Base-by-base conservation (phyloP, 2,113 vertebrate species). In the Plotosus lineatus region DNA sequence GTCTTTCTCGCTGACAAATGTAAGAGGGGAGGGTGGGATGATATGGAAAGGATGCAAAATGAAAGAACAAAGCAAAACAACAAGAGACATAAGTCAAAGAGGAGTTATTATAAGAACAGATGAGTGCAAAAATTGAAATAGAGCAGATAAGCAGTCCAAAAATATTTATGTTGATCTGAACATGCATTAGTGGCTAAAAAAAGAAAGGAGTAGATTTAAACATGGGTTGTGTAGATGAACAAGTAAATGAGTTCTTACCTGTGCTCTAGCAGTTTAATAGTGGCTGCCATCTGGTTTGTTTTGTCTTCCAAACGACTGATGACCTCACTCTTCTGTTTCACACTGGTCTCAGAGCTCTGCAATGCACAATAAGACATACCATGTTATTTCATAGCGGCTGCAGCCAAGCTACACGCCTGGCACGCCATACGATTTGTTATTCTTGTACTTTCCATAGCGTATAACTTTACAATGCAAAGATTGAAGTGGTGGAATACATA, bases 301-400 rank as follows among this genome's bases (percentile, higher is more conserved):
- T 99, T 99, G 78, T 99, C 97, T 89, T 99, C 98, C 90, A 99
- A 91, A 78, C 96, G 96, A 88, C 91, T 89, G 83, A 98, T 96
- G 81, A 95, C 85, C 78, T 99, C 98, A 74, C 89, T 95, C 93
- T 98, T 99, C 91, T 99, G 98, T 92, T 97, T 98, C 26, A 92
- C 93, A 86, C 94, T 92, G 86, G 93, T 89, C 71, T 99, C 97
- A 46, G 94, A 91, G 85, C 92, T 95, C 98, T 99, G 88, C 73
- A 0, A 36, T 40, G 55, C 71, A 53, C 31, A 46, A 17, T 77
- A 21, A 26, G 26, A 79, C 11, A 73, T 75, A 48, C 4, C 6
- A 11, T 46, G 44, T 5, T 46, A 46, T 11, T 6, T 6, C 44
- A n/a, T n/a, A n/a, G n/a, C n/a, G n/a, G n/a, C n/a, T n/a, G n/a